Base-by-base conservation (phyloP, 2,888 invertebrate genomes). In the Cabera pusaria region DNA sequence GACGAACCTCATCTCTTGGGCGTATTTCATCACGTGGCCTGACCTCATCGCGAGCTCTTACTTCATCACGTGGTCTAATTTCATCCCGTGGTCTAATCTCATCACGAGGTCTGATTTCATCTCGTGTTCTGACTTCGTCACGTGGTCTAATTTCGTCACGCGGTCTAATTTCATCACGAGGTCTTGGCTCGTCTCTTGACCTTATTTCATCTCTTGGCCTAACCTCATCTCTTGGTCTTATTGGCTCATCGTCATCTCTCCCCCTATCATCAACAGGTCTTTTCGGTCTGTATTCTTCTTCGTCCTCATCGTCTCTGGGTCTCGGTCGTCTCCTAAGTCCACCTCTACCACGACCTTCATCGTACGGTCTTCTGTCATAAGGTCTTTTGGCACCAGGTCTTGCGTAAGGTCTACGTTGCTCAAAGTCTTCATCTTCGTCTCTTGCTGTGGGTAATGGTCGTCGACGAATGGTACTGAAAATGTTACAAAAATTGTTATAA, bases 401-500 rank as follows among this genome's bases (percentile, higher is more conserved):
- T n/a, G 28, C 28, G 26, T 35, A 31, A 1, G 41, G 35, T 31
- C 41, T 41, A 3, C 41, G 35, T 10, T 26, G 29, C 2, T 36
- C 41, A 7, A 31, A 36, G 5, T 42, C 84, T 1, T 81, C 83
- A 18, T 73, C 79, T 26, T 84, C 77, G 1, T 90, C 86, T 50
- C 91, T 82, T 4, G 88, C 83, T 34, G 90, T 76, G 2, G 75
- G 46, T 5, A 41, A 2, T 2, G 14, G 41, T 1, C 74, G 46
- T 2, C 48, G 48, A 4, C 52, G 71, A 9, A 86, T 88, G 46
- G 85, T 84, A 58, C 90, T 90, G 67, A 3, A 76, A 74, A n/a
- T n/a, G n/a, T 11, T 9, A 3, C 0, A 14, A 27, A 4, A 17
- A 16, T 9, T 11, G 14, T 7, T 7, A 14, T 12, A 10, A 5